phyloP scores from a whole-genome alignment of 2,888 invertebrate species.

The Clepsis dumicolana region DNA sequence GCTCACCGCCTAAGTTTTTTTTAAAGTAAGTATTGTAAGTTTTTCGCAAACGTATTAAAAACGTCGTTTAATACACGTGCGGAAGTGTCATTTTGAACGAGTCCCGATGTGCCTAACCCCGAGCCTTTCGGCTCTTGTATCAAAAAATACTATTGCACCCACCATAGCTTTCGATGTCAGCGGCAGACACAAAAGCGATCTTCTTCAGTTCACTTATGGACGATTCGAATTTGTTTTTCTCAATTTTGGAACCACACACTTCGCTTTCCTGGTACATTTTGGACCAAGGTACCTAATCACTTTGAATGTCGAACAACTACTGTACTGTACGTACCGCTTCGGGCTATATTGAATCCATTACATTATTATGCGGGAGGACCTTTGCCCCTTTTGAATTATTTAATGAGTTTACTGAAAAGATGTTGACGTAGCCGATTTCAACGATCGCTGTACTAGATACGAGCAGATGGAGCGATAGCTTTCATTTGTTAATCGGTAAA shows the following conservation, averaged over 20 bases:
- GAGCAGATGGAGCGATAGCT: background rate
- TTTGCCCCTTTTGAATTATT: conserved; percentile 76
- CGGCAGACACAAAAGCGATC: conserved; percentile 71
- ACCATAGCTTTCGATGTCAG: conserved; percentile 75
- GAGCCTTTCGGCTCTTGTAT: too few species aligned
- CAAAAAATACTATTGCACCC: conserved; percentile 55
- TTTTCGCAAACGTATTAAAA: too few species aligned
- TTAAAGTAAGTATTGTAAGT: too few species aligned
- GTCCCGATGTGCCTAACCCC: too few species aligned
- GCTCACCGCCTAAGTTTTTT: too few species aligned
- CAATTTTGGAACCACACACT: conserved; percentile 53
- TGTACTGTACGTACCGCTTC: conserved; percentile 16
- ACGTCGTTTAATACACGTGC: too few species aligned
- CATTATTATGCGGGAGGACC: conserved; percentile 55
- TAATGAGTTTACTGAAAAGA: conserved; percentile 60
- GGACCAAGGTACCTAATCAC: conserved; percentile 9
- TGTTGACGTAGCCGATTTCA: conserved; percentile 50
- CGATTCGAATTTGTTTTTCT: conserved; percentile 75
- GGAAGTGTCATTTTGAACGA: too few species aligned
- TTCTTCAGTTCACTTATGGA: conserved; percentile 79
- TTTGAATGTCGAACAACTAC: conserved; percentile 22
- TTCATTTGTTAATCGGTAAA: conserved; percentile 1
- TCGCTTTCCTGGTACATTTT: conserved; percentile 73
- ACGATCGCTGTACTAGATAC: conserved; percentile 21
- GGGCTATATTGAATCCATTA: conserved; percentile 44